A percentile compares a stretch with the other conserved stretches of the same genome.
Conservation (phyloP, 2,888 invertebrate species). For the Melieria crassipennis region DNA sequence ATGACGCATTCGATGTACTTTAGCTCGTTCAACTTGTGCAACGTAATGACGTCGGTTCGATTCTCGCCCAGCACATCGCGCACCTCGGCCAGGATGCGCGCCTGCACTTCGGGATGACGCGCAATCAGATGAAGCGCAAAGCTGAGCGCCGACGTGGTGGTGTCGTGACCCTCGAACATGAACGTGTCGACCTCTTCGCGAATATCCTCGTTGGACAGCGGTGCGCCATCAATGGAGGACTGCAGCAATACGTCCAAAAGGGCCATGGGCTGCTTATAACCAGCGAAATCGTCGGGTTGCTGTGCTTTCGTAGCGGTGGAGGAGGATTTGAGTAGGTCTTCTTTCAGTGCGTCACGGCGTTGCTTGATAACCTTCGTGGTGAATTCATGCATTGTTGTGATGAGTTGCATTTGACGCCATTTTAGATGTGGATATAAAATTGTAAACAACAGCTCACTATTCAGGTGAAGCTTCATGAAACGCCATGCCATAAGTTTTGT, state of each 20-base stretch:
- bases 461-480: slow-evolving; percentile 49
- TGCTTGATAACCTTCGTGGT: slow-evolving; percentile 57
- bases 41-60: slow-evolving; percentile 41
- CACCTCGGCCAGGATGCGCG: slow-evolving; percentile 54
- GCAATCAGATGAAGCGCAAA: slow-evolving; percentile 55
- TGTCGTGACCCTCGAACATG: slow-evolving; percentile 71
- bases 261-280: slow-evolving; percentile 71
- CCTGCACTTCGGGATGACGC: slow-evolving; percentile 55
- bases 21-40: slow-evolving; percentile 40
- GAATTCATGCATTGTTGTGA: slow-evolving; percentile 58
- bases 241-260: slow-evolving; percentile 74
- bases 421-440: slow-evolving; percentile 47
- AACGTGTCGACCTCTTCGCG: slow-evolving; percentile 78
- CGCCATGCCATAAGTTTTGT: slow-evolving; percentile 52
- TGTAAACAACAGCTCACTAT: slow-evolving; percentile 50
- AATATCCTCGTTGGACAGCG: slow-evolving; percentile 70
- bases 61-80: slow-evolving; percentile 49
- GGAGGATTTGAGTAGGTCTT: slow-evolving; percentile 3
- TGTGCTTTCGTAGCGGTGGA: not conserved
- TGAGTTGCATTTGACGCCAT: slow-evolving; percentile 46
- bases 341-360: slow-evolving; percentile 49
- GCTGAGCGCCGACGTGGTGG: slow-evolving; percentile 56
- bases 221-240: slow-evolving; percentile 69
- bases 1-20: slow-evolving; percentile 60
- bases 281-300: slow-evolving; percentile 51